Evolutionary conservation across 2,113 vertebrate species (phyloP).

Genomic region (Pipa parva): DNA sequence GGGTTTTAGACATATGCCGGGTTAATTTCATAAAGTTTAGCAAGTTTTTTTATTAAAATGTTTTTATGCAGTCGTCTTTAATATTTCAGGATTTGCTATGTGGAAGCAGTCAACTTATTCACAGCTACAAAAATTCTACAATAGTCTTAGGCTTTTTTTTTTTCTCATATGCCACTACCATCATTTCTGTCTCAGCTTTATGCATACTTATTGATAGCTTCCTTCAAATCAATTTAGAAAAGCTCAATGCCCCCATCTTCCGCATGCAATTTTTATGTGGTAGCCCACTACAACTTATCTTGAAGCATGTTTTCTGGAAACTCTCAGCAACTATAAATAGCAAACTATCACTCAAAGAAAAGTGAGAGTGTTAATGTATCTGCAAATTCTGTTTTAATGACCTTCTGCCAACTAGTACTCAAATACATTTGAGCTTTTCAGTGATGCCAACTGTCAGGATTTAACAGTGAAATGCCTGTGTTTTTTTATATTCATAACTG

Average conservation of each 20-base stretch:
- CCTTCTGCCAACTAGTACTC: constrained; percentile 80
- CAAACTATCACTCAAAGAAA: constrained; percentile 84
- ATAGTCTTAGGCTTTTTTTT: constrained; percentile 22
- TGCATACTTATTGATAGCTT: constrained; percentile 64
- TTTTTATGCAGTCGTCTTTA: constrained; percentile 3
- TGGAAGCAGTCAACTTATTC: constrained; percentile 21
- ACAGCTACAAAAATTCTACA: constrained; percentile 22
- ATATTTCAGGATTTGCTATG: constrained; percentile 6
- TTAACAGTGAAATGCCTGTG: constrained; percentile 80
- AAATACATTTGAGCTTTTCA: constrained; percentile 80
- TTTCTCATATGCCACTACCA: constrained; percentile 56
- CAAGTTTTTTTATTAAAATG: neutral
- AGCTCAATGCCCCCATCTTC: constrained; percentile 44
- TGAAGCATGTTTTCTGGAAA: constrained; percentile 83
- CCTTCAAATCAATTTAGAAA: constrained; percentile 74
- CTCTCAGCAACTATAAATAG: constrained; percentile 82
- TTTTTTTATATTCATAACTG: constrained; percentile 74
- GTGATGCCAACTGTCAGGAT: constrained; percentile 83
- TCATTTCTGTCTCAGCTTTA: constrained; percentile 60
- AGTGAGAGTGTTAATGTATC: constrained; percentile 80
- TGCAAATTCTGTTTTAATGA: constrained; percentile 86
- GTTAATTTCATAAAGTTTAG: constrained; percentile 13
- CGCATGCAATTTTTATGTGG: constrained; percentile 66
- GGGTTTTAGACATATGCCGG: neutral
- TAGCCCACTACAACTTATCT: constrained; percentile 71